These are phyloP conservation scores for Pseudonaja textilis DNA, from an alignment of 2,113 vertebrate genomes.

Conservation along the genomic window DNA sequence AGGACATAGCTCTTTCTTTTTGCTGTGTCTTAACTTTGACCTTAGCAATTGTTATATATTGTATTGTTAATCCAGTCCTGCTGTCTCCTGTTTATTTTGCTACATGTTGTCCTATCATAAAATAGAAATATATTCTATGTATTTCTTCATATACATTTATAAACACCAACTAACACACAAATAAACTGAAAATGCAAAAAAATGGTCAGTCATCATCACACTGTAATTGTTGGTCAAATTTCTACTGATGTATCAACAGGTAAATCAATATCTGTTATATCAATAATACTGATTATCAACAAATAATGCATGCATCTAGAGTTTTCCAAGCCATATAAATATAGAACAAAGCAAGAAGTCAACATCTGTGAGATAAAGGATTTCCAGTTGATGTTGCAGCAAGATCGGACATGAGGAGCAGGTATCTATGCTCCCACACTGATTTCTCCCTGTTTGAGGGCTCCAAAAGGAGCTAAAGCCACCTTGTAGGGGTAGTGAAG, in stretches of 20 bases:
- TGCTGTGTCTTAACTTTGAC: neutral
- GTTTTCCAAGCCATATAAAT: neutral
- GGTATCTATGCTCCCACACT: no score
- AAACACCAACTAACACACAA: neutral
- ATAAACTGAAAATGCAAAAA: neutral
- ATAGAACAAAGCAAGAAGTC: neutral
- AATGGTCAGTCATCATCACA: neutral
- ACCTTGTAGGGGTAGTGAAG: no score
- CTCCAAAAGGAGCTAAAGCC: no score
- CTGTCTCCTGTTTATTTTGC: constrained; percentile 7
- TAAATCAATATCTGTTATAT: neutral
- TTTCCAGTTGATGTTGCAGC: no score
- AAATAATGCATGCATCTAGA: neutral
- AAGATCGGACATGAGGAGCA: no score
- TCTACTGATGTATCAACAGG: neutral
- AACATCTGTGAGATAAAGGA: neutral
- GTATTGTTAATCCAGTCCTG: neutral
- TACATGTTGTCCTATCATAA: neutral
- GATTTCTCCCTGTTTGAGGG: no score
- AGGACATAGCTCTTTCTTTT: neutral
- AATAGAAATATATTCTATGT: neutral
- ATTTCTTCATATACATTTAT: neutral
- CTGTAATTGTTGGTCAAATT: neutral
- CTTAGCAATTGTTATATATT: neutral
- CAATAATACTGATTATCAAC: neutral